Evolutionary conservation across 92 coral and sea anemone genomes (phyloP).

Genomic region (Metridium senile): DNA sequence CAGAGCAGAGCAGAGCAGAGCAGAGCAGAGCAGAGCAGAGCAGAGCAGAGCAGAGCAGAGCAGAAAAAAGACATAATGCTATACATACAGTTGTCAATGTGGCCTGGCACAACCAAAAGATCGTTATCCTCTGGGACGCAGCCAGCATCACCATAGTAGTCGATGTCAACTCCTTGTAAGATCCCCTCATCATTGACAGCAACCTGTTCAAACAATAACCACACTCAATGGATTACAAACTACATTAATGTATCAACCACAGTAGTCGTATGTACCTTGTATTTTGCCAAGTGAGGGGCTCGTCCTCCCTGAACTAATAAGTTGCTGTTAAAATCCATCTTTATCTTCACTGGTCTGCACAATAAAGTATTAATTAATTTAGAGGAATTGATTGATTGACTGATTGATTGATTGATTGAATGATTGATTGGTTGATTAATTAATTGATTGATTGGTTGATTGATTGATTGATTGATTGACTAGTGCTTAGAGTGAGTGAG

Average conservation of each 20-base stretch:
- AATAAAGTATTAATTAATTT: neutral
- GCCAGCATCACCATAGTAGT: slow-evolving; percentile 59
- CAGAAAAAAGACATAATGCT: too few relatives aligned
- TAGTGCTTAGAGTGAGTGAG: too few relatives aligned
- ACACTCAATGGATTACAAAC: neutral
- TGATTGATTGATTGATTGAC: neutral
- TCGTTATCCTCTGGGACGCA: slow-evolving; percentile 39
- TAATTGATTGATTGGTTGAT: neutral
- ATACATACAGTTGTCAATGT: slow-evolving; percentile 56
- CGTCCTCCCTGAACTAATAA: slow-evolving; percentile 42
- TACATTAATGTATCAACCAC: neutral
- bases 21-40: neutral
- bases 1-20: neutral
- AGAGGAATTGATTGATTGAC: too few relatives aligned
- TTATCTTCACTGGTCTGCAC: slow-evolving; percentile 49
- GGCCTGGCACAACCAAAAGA: neutral
- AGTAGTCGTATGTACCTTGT: slow-evolving; percentile 32
- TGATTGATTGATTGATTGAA: neutral
- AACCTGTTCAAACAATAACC: slow-evolving; percentile 33
- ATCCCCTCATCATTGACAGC: slow-evolving; percentile 48
- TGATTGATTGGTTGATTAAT: neutral
- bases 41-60: neutral
- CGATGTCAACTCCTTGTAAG: slow-evolving; percentile 60
- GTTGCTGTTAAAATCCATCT: slow-evolving; percentile 60
- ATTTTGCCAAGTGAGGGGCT: slow-evolving; percentile 42